Evolutionary conservation across 2,797 vertebrate genomes (phyloP).

Genomic region (Cyprinella venusta): DNA sequence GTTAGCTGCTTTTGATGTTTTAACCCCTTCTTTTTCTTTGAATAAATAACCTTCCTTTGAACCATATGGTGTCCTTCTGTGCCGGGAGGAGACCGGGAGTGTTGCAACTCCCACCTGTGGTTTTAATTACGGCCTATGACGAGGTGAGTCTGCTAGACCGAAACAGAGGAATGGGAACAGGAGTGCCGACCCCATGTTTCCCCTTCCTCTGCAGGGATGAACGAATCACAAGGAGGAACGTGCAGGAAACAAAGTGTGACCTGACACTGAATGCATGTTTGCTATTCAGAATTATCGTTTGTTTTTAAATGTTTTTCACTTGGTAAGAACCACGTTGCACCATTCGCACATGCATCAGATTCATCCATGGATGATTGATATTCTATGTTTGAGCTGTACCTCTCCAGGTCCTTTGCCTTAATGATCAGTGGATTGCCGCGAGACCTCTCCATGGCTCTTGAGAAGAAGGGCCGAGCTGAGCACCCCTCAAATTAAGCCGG

Average conservation of each 20-base stretch:
- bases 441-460: slow-evolving; percentile 23
- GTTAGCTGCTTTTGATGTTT: slow-evolving; percentile 78
- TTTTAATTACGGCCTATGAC: slow-evolving; percentile 82
- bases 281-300: background rate
- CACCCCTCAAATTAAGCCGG: slow-evolving; percentile 21
- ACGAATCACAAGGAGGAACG: background rate
- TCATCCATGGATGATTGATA: slow-evolving; percentile 3
- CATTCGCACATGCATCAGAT: background rate
- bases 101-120: slow-evolving; percentile 79
- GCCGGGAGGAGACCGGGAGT: slow-evolving; percentile 75
- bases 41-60: slow-evolving; percentile 71
- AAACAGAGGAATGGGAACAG: slow-evolving; percentile 65
- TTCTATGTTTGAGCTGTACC: background rate
- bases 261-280: background rate
- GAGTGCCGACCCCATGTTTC: slow-evolving; percentile 72
- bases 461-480: slow-evolving; percentile 17
- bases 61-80: slow-evolving; percentile 81
- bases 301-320: slow-evolving; percentile 22
- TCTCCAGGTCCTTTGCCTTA: slow-evolving; percentile 13
- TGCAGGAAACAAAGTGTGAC: background rate
- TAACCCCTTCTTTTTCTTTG: slow-evolving; percentile 76
- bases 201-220: slow-evolving; percentile 26
- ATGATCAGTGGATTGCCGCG: slow-evolving; percentile 26
- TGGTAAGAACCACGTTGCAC: background rate
- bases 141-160: slow-evolving; percentile 68